These are phyloP conservation scores for Chionoecetes opilio DNA, from an alignment of 1,140 invertebrate genomes.

Conservation along the genomic window DNA sequence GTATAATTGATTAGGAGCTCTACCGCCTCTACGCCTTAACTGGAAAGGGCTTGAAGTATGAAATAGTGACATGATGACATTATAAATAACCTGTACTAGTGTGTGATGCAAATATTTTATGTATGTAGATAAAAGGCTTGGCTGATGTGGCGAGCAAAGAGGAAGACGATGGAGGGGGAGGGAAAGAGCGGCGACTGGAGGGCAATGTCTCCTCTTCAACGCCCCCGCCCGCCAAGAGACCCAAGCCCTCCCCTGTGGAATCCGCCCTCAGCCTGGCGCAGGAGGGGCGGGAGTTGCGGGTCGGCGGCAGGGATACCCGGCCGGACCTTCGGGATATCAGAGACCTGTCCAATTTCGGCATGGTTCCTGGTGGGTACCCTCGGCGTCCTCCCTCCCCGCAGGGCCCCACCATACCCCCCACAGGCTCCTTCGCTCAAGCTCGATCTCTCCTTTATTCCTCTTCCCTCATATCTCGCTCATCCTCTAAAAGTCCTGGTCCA, in stretches of 20 bases:
- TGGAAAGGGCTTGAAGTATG: too few relatives aligned
- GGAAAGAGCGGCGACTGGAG: constrained; percentile 68
- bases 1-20: too few relatives aligned
- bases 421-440: constrained; percentile 65
- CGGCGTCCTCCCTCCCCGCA: constrained; percentile 67
- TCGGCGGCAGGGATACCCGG: constrained; percentile 44
- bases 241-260: constrained; percentile 75
- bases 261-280: constrained; percentile 17
- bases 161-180: constrained; percentile 77
- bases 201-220: constrained; percentile 66
- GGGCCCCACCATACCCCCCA: constrained; percentile 49
- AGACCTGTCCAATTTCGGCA: constrained; percentile 67
- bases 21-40: too few relatives aligned
- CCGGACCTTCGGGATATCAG: constrained; percentile 69
- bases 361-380: constrained; percentile 63
- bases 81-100: too few relatives aligned
- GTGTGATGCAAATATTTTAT: too few relatives aligned
- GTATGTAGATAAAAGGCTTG: constrained; percentile 90
- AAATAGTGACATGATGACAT: too few relatives aligned
- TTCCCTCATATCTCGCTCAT: constrained; percentile 73
- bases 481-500: constrained; percentile 75
- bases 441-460: constrained; percentile 77
- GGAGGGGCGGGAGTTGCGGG: constrained; percentile 61
- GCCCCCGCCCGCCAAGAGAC: constrained; percentile 73
- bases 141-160: constrained; percentile 89